phyloP scores from a whole-genome alignment of 64 coral and sea anemone genomes.

The Pocillopora damicornis region DNA sequence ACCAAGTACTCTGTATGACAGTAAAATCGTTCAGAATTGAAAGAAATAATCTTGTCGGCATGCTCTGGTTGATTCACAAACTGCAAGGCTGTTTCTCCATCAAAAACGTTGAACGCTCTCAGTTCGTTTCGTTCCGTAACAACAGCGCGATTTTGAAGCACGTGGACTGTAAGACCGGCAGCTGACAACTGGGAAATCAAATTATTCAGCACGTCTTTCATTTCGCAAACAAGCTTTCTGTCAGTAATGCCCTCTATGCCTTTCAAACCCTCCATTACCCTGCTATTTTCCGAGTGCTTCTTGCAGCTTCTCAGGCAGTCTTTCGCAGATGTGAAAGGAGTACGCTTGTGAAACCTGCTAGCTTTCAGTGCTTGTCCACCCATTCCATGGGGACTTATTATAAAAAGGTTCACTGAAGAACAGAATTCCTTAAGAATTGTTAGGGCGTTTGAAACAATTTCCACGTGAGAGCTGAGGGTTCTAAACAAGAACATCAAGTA shows the following conservation, averaged over 20 bases:
- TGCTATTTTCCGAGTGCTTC: neutral
- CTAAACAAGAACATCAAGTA: too few species aligned
- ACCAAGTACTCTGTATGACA: constrained; percentile 88
- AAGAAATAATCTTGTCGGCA: constrained; percentile 81
- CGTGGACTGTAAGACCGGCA: constrained; percentile 80
- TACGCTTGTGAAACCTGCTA: too few species aligned
- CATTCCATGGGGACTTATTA: too few species aligned
- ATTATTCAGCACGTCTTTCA: constrained; percentile 65
- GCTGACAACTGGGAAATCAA: constrained; percentile 65
- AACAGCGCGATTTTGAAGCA: constrained; percentile 84
- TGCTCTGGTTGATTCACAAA: constrained; percentile 85
- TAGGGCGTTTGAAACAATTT: too few species aligned
- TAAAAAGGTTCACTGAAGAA: too few species aligned
- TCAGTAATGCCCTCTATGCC: neutral
- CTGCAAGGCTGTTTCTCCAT: constrained; percentile 86
- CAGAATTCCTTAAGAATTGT: too few species aligned
- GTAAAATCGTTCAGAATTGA: constrained; percentile 76
- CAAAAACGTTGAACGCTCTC: constrained; percentile 56
- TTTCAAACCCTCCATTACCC: constrained; percentile 4
- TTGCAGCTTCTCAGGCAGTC: neutral
- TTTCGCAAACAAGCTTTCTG: constrained; percentile 8
- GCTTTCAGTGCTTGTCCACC: too few species aligned
- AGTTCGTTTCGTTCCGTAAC: constrained; percentile 46
- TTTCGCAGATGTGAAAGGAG: neutral
- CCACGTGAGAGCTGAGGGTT: too few species aligned